Evolutionary conservation across 2,888 invertebrate species (phyloP).

Genomic region (Pammene aurita): DNA sequence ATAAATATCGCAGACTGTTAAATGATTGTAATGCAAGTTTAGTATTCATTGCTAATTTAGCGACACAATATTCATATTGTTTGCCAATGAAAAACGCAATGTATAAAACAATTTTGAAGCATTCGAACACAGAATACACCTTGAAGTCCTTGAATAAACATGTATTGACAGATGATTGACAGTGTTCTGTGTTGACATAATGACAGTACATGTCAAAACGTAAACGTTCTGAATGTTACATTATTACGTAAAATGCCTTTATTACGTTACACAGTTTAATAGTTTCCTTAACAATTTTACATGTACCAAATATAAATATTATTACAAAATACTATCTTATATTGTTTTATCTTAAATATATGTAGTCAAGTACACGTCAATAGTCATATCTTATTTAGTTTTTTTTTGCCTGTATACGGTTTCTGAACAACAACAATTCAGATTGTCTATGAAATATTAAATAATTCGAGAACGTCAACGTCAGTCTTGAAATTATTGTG

Average conservation of each 20-base stretch:
- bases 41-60: slow-evolving; percentile 11
- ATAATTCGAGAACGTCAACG: neutral
- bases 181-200: neutral
- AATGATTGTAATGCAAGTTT: neutral
- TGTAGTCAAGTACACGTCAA: no score
- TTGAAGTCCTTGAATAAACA: neutral
- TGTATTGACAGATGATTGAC: neutral
- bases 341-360: no score
- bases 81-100: neutral
- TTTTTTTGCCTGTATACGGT: neutral
- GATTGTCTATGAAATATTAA: slow-evolving; percentile 9
- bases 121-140: neutral
- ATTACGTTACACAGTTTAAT: no score
- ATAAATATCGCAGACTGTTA: slow-evolving; percentile 2
- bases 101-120: neutral
- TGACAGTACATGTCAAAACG: slow-evolving; percentile 8
- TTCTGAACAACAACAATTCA: neutral
- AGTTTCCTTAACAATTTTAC: no score
- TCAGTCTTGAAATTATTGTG: neutral
- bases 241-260: neutral
- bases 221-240: slow-evolving; percentile 6
- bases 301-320: no score
- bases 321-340: no score
- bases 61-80: no score
- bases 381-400: neutral